phyloP scores from a whole-genome alignment of 2,797 vertebrate genomes.

The Crocodylus rhombifer region DNA sequence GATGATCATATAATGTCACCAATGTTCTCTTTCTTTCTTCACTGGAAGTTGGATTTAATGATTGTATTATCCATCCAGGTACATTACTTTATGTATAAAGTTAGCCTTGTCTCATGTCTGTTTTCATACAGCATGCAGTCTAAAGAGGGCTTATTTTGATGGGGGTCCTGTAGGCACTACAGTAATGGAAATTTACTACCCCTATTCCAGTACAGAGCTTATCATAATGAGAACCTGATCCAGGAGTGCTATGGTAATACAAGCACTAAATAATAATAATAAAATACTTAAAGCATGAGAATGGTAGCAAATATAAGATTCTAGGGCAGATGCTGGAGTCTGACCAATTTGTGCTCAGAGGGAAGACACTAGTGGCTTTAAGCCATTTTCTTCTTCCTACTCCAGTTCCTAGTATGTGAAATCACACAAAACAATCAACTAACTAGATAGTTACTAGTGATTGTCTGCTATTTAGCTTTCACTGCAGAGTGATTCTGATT shows the following conservation, averaged over 20 bases:
- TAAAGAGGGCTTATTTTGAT: neutral
- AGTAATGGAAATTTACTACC: neutral
- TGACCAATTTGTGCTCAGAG: neutral
- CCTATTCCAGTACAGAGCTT: neutral
- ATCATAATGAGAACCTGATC: neutral
- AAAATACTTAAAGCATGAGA: neutral
- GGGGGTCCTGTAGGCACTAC: neutral
- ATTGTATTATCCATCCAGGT: neutral
- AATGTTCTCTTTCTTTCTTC: neutral
- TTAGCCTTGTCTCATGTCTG: neutral
- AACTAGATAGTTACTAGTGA: accelerated
- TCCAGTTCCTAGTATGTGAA: neutral
- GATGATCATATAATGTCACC: neutral
- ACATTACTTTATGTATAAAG: neutral
- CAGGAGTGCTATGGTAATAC: neutral
- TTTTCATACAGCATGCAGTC: neutral
- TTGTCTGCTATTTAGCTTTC: neutral
- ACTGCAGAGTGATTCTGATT: neutral
- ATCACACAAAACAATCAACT: neutral
- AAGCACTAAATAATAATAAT: neutral
- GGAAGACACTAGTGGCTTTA: neutral
- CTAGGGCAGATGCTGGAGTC: neutral
- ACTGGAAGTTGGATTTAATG: neutral
- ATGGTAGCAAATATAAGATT: neutral
- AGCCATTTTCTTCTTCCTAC: neutral